phyloP scores from a whole-genome alignment of 2,888 invertebrate genomes.

The Drosophila neotestacea region DNA sequence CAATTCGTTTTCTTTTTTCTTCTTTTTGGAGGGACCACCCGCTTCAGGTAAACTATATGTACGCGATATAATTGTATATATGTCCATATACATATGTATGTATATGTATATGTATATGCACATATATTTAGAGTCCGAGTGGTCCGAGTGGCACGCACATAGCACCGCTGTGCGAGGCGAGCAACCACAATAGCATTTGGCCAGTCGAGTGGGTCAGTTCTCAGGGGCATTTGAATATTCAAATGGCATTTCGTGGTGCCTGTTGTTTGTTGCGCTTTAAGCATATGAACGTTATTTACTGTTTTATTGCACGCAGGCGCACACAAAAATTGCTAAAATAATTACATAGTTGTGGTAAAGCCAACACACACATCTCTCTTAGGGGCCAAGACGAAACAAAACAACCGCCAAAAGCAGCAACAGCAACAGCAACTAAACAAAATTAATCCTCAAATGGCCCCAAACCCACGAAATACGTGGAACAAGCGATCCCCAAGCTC shows the following conservation, averaged over 20 bases:
- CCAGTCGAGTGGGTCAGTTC: slow-evolving; percentile 56
- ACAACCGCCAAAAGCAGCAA: slow-evolving; percentile 36
- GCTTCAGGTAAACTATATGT: slow-evolving; percentile 32
- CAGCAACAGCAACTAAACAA: slow-evolving; percentile 47
- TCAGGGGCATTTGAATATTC: slow-evolving; percentile 81
- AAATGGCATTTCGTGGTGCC: slow-evolving; percentile 59
- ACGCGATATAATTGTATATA: slow-evolving; percentile 15
- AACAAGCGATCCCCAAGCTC: slow-evolving; percentile 44
- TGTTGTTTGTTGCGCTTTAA: slow-evolving; percentile 71
- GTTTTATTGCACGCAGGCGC: slow-evolving; percentile 77
- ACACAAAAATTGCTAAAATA: slow-evolving; percentile 73
- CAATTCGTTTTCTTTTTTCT: slow-evolving; percentile 14
- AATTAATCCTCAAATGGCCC: slow-evolving; percentile 71
- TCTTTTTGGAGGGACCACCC: slow-evolving; percentile 42
- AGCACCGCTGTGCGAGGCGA: slow-evolving; percentile 12
- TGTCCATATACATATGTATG: slow-evolving; percentile 2
- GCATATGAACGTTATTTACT: slow-evolving; percentile 79
- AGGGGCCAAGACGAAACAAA: slow-evolving; percentile 8
- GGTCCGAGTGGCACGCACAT: slow-evolving; percentile 54
- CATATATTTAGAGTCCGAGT: not conserved
- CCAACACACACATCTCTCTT: slow-evolving; percentile 17
- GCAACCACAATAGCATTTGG: slow-evolving; percentile 35
- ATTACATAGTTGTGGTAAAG: slow-evolving; percentile 70
- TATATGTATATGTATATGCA: slow-evolving; percentile 1
- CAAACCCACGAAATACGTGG: slow-evolving; percentile 26